A percentile compares a stretch with the other conserved stretches of the same genome.
Conservation (phyloP, 2,113 vertebrate genomes). For the Takifugu bimaculatus region DNA sequence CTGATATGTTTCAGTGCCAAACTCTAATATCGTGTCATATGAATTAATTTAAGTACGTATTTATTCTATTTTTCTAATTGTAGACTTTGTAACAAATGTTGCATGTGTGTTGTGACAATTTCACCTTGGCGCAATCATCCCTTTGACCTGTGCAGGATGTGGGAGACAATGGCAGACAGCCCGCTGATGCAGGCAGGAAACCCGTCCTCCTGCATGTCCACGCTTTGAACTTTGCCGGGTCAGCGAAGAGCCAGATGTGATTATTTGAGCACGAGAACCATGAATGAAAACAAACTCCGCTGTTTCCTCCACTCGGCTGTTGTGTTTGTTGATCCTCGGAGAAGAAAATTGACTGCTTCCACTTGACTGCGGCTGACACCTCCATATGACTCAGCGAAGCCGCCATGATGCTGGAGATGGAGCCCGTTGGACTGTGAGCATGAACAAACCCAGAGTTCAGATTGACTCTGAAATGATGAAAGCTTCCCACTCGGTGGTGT, state of each 20-base stretch:
- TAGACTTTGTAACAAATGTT: too few species aligned
- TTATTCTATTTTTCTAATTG: too few species aligned
- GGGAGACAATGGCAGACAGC: constrained; percentile 27
- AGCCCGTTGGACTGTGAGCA: background rate
- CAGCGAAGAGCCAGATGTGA: constrained; percentile 36
- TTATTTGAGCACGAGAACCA: constrained; percentile 23
- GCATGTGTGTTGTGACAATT: constrained; percentile 28
- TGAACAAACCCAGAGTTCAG: background rate
- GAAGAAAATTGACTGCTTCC: background rate
- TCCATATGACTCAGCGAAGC: background rate
- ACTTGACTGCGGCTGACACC: constrained; percentile 11
- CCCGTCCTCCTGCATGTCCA: constrained; percentile 10
- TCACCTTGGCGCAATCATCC: constrained; percentile 7
- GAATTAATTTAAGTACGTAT: constrained; percentile 18
- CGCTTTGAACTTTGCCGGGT: constrained; percentile 39
- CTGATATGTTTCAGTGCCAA: constrained; percentile 39
- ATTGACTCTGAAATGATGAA: background rate
- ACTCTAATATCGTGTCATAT: constrained; percentile 51
- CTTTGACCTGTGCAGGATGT: constrained; percentile 39
- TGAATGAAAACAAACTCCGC: background rate
- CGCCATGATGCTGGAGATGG: background rate
- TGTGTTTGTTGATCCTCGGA: background rate
- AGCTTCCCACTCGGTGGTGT: background rate
- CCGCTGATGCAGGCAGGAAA: constrained; percentile 1
- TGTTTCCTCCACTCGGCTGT: background rate